Evolutionary conservation across 2,888 invertebrate species (phyloP).

Genomic region (Rhogogaster chlorosoma): DNA sequence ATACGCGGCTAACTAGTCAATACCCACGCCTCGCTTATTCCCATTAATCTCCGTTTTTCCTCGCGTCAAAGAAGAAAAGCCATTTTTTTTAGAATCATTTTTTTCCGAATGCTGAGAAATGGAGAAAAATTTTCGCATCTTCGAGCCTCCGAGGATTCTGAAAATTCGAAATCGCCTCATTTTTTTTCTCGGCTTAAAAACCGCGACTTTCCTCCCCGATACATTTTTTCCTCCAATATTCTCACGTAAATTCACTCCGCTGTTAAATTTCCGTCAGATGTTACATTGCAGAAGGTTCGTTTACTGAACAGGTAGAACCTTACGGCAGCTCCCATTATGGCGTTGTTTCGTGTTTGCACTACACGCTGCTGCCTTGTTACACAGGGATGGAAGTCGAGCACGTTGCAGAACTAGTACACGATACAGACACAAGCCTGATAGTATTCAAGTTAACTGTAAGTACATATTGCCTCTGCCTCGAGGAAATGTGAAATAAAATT

Average conservation of each 20-base stretch:
- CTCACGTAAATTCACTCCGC: not conserved
- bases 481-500: too few species aligned
- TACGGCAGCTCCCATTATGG: conserved; percentile 35
- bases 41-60: not conserved
- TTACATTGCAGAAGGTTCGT: not conserved
- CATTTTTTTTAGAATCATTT: not conserved
- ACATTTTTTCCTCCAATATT: not conserved
- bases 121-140: too few species aligned
- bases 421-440: not conserved
- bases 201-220: not conserved
- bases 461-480: not conserved
- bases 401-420: not conserved
- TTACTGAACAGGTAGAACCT: not conserved
- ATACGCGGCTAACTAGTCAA: conserved; percentile 29
- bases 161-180: too few species aligned
- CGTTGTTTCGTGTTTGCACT: conserved; percentile 32
- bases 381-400: conserved; percentile 9
- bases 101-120: too few species aligned
- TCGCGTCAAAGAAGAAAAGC: not conserved
- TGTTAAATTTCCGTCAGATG: not conserved
- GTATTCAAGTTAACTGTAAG: not conserved
- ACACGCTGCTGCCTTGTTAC: conserved; percentile 37
- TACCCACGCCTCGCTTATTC: not conserved
- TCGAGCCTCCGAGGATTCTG: too few species aligned
- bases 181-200: too few species aligned